phyloP scores from a whole-genome alignment of 2,113 vertebrate species.

The Mastomys coucha region DNA sequence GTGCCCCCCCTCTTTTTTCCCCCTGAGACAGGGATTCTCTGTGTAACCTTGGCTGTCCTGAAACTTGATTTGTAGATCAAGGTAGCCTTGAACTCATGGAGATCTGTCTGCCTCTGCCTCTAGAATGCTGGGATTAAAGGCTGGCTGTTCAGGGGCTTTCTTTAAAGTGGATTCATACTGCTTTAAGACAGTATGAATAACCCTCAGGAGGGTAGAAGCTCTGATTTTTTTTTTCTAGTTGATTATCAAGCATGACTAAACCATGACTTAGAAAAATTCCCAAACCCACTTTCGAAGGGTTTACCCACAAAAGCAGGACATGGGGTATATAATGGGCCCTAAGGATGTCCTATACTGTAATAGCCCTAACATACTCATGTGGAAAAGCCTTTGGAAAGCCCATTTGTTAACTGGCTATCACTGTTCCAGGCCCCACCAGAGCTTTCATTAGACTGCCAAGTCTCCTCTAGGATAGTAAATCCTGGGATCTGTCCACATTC shows the following conservation, averaged over 20 bases:
- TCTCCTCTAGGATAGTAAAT: not conserved
- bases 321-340: rapidly evolving
- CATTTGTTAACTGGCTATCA: not conserved
- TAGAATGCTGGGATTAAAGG: no score
- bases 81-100: no score
- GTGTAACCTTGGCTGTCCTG: no score
- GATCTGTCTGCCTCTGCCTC: no score
- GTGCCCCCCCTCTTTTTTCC: no score
- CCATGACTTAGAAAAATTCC: not conserved
- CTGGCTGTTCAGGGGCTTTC: not conserved
- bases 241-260: not conserved
- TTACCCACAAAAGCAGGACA: not conserved
- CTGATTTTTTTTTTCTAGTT: not conserved
- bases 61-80: no score
- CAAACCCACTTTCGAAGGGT: not conserved
- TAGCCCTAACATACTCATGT: rapidly evolving
- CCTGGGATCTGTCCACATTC: not conserved
- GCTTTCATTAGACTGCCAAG: not conserved
- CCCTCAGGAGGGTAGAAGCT: not conserved
- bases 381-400: not conserved
- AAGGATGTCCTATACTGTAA: rapidly evolving
- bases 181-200: not conserved
- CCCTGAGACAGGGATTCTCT: no score
- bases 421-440: not conserved
- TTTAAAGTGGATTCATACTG: not conserved